These are phyloP conservation scores for Ectobius pallidus DNA, from an alignment of 2,888 invertebrate genomes.

Conservation along the genomic window DNA sequence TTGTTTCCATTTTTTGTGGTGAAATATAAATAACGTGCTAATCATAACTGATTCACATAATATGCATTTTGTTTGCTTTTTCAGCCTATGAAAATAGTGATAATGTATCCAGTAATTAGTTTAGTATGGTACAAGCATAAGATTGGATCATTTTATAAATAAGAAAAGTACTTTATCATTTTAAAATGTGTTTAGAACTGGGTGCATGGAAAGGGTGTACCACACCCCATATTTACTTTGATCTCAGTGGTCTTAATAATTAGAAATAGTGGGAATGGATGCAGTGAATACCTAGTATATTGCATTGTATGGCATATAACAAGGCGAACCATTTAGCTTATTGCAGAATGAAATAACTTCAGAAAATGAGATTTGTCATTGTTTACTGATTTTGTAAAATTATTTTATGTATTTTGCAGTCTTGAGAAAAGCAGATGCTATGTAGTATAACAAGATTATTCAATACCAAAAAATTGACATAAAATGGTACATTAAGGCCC, in stretches of 20 bases:
- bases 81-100: neutral
- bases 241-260: constrained; percentile 8
- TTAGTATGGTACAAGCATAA: neutral
- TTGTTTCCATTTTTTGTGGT: too few species aligned
- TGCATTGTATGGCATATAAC: neutral
- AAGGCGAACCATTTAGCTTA: neutral
- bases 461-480: too few species aligned
- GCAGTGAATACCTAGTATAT: neutral
- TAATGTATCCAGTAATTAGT: constrained; percentile 3
- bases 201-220: neutral
- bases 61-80: too few species aligned
- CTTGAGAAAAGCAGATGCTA: too few species aligned
- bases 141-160: neutral
- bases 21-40: too few species aligned
- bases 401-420: too few species aligned
- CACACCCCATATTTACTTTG: neutral
- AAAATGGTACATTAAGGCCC: too few species aligned
- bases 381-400: too few species aligned
- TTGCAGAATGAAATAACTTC: neutral
- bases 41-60: too few species aligned
- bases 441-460: too few species aligned
- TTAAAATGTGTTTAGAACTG: neutral
- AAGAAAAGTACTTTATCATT: neutral
- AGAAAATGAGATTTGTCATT: too few species aligned
- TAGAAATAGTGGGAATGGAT: neutral